phyloP scores from a whole-genome alignment of 2,113 vertebrate species.

The Pterocles orientalis region DNA sequence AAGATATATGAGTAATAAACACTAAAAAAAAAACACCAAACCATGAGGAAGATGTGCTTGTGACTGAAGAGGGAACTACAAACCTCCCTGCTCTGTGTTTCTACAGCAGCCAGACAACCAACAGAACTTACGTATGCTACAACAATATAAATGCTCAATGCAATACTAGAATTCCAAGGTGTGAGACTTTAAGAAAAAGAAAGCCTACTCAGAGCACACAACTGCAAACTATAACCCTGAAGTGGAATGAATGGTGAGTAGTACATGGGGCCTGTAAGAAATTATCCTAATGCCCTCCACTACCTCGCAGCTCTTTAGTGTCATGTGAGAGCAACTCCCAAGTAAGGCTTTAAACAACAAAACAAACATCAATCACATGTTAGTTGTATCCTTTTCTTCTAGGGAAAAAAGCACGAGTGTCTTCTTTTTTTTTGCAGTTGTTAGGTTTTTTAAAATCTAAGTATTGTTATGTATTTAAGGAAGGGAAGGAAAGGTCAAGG shows the following conservation, averaged over 20 bases:
- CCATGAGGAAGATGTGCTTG: not conserved
- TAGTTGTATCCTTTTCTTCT: not conserved
- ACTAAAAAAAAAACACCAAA: not conserved
- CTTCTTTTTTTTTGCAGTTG: not conserved
- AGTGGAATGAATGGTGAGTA: not conserved
- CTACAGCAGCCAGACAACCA: not conserved
- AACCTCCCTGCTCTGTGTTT: not conserved
- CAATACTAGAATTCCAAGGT: not conserved
- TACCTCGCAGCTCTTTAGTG: not conserved
- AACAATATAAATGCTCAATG: not conserved
- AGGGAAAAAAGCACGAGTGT: not conserved
- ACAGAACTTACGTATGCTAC: not conserved
- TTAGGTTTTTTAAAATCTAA: not conserved
- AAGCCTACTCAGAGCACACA: not conserved
- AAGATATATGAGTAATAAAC: not conserved
- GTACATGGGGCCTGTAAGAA: not conserved
- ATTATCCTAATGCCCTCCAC: not conserved
- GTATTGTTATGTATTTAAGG: not conserved
- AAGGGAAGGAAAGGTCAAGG: not conserved
- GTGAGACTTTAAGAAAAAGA: not conserved
- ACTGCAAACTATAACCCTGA: not conserved
- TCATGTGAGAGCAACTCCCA: not conserved
- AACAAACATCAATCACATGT: not conserved
- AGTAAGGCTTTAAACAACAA: not conserved
- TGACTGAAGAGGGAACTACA: not conserved